Evolutionary conservation across 2,797 vertebrate species (phyloP), one percentile per base, ranked within the genome.

Genomic region (Triplophysa yarkandensis): DNA sequence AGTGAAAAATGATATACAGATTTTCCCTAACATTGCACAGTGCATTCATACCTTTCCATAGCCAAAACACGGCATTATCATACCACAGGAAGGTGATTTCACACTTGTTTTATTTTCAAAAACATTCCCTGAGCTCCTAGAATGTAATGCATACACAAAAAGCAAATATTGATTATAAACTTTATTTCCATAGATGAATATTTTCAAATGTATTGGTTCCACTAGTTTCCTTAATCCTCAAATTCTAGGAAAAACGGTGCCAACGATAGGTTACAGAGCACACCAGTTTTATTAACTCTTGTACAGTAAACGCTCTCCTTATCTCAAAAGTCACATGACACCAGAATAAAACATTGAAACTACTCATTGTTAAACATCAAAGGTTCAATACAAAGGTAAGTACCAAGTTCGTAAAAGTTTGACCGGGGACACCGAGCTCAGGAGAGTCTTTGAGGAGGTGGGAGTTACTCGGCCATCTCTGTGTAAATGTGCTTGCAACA

Each of bases 1-100:
- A n/a, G n/a, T n/a, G n/a, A n/a, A n/a, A n/a, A n/a, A n/a, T n/a
- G n/a, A n/a, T n/a, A n/a, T n/a, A n/a, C n/a, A n/a, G n/a, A n/a
- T n/a, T n/a, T n/a, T n/a, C n/a, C n/a, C n/a, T n/a, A 48, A 48
- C n/a, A 21, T n/a, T 48, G 8, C 1, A 23, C 11, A 48, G 14
- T 52, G 5, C 19, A 0, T 13, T 74, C 9, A 68, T 88, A 95
- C 94, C 94, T 95, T 94, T 76, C 94, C 94, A 86, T 92, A 95
- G 43, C 95, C 94, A 78, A 94, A 94, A 86, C 91, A 92, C 83
- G 86, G 90, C 64, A 89, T 84, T 70, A 88, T 84, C 71, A 85
- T 87, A 82, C 83, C 88, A 69, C 80, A 78, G 63, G 85, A 68
- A 25, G 77, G 66, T 1, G 50, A 70, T 55, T 72, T 85, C 55